Evolutionary conservation across 1,140 invertebrate genomes (phyloP).

Genomic region (Papilio xuthus): DNA sequence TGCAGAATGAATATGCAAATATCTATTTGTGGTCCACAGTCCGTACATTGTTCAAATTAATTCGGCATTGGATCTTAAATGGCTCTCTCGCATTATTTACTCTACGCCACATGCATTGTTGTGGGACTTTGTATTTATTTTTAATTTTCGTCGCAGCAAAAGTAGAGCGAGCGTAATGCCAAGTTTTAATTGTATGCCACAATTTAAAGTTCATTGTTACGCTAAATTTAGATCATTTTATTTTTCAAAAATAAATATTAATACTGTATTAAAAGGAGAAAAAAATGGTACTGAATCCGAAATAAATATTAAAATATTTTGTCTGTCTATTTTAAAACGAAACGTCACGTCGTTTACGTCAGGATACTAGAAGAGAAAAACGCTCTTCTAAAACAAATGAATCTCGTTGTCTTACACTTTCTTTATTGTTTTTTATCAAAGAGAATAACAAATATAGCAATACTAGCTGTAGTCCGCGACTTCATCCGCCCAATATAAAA

Average conservation of each 20-base stretch:
- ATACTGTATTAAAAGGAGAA: background rate
- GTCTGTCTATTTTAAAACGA: too few relatives aligned
- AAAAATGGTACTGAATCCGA: background rate
- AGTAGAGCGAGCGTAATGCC: slow-evolving; percentile 8
- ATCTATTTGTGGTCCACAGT: background rate
- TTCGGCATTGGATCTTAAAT: slow-evolving; percentile 19
- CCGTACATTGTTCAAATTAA: slow-evolving; percentile 12
- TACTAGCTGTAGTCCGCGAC: too few relatives aligned
- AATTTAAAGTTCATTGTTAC: slow-evolving; percentile 28
- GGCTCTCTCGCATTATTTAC: slow-evolving; percentile 7
- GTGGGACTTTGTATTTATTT: slow-evolving; percentile 10
- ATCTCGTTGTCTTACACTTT: too few relatives aligned
- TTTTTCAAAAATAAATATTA: background rate
- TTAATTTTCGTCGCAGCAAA: slow-evolving; percentile 14
- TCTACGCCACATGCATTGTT: background rate
- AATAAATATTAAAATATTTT: too few relatives aligned
- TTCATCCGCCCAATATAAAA: too few relatives aligned
- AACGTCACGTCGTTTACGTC: too few relatives aligned
- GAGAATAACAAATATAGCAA: too few relatives aligned
- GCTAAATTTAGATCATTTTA: slow-evolving; percentile 8
- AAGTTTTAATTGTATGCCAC: slow-evolving; percentile 14
- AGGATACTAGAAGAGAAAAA: too few relatives aligned
- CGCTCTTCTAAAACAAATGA: too few relatives aligned
- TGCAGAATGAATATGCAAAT: slow-evolving; percentile 14
- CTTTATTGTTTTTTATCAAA: too few relatives aligned